phyloP scores from a whole-genome alignment of 2,113 vertebrate genomes.

The Calonectris borealis region DNA sequence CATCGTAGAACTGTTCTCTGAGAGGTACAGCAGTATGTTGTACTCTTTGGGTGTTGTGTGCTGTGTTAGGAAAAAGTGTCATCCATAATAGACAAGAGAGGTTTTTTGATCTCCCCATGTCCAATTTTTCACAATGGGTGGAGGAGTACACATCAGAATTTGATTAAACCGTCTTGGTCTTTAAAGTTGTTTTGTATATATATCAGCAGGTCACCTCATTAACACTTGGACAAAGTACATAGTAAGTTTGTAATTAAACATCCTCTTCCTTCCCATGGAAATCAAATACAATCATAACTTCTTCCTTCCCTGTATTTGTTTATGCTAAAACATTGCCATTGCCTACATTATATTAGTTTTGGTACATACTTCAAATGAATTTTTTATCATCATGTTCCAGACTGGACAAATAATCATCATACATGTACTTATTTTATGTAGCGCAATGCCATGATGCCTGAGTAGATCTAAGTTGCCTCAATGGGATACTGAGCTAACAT shows the following conservation, averaged over 20 bases:
- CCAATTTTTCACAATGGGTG: constrained; percentile 25
- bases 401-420: constrained; percentile 32
- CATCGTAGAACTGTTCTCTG: background rate
- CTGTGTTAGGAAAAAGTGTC: background rate
- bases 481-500: background rate
- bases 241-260: constrained; percentile 61
- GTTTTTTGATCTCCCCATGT: constrained; percentile 64
- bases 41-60: background rate
- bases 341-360: constrained; percentile 49
- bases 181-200: constrained; percentile 62
- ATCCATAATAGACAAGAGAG: background rate
- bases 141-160: constrained; percentile 32
- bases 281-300: constrained; percentile 46
- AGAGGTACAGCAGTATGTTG: background rate
- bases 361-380: constrained; percentile 62
- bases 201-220: constrained; percentile 14
- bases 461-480: background rate
- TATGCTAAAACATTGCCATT: constrained; percentile 6
- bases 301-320: constrained; percentile 52
- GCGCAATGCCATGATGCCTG: background rate
- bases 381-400: constrained; percentile 44
- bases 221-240: constrained; percentile 67
- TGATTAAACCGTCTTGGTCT: constrained; percentile 26
- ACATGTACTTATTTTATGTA: background rate
- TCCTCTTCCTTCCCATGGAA: constrained; percentile 60